Evolutionary conservation across 1,140 invertebrate genomes (phyloP).

Genomic region (Ephestia elutella): DNA sequence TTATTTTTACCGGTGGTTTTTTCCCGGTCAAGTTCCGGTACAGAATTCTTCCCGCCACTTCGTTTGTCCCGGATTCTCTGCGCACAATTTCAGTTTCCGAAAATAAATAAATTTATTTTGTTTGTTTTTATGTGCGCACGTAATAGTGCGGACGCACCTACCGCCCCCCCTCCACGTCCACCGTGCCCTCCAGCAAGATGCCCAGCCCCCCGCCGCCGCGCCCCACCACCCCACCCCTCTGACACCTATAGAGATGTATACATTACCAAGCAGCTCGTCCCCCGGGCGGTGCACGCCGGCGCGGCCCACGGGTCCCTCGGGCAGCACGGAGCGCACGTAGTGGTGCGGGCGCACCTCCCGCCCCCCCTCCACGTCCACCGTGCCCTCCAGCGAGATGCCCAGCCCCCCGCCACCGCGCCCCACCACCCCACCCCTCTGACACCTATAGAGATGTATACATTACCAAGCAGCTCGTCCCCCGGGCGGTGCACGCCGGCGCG

Average conservation of each 20-base stretch:
- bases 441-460: too few species aligned
- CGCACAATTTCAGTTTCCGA: too few species aligned
- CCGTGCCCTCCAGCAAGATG: conserved; percentile 97
- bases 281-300: conserved; percentile 88
- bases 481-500: conserved; percentile 86
- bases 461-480: conserved; percentile 93
- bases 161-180: conserved; percentile 92
- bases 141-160: conserved; percentile 96
- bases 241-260: too few species aligned
- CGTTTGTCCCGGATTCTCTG: too few species aligned
- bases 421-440: conserved; percentile 90
- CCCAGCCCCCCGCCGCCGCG: conserved; percentile 91
- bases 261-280: conserved; percentile 94
- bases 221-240: conserved; percentile 91
- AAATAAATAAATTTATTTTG: too few species aligned
- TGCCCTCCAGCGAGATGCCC: conserved; percentile 97
- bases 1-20: too few species aligned
- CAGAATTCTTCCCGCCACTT: too few species aligned
- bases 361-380: conserved; percentile 95
- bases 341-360: conserved; percentile 93
- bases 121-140: too few species aligned
- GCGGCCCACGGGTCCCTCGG: conserved; percentile 94
- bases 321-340: conserved; percentile 93
- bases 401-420: conserved; percentile 90
- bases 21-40: too few species aligned